Evolutionary conservation across 1,140 invertebrate genomes (phyloP), one percentile per base, ranked within the genome.

Genomic region (Oedothorax gibbosus): DNA sequence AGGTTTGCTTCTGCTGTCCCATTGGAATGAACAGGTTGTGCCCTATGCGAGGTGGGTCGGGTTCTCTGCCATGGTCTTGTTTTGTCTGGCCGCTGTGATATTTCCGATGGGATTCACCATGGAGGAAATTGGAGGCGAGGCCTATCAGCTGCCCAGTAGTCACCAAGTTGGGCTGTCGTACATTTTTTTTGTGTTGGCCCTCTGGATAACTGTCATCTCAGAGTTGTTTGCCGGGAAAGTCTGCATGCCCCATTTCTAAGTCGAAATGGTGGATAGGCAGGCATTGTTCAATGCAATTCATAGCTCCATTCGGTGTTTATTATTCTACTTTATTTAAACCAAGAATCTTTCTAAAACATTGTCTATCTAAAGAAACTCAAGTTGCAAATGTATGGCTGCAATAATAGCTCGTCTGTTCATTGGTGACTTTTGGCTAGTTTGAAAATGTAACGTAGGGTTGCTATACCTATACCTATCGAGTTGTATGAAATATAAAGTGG

Each of bases 141-240:
- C 96, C 2, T 99, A 98, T 89, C 97, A 98, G 88, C 91, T 99
- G 53, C 97, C 97, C 4, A 97, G 97, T 90, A 97, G 96, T 86
- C 96, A 97, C 90, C 96, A 97, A 93, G 96, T 98, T 87, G 97
- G 97, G 88, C 95, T 97, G 83, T 97, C 96, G 0, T 98, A 99
- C 89, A 98, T 98, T 87, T 92, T 98, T 87, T 98, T 98, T 92
- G 96, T 98, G 51, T 91, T 98, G 62, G 96, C 97, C 53, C 90
- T 98, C 5, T 99, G 97, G 97, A 97, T 98, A 69, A 98, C 96
- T 66, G 97, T 98, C 7, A 95, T 98, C 87, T 98, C 97, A 11
- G 97, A 98, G 91, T 90, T 99, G 20, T 98, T 98, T 93, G 97
- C 96, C 80, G 97, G 96, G n/a, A 98, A 98, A 94, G 96, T 99